Evolutionary conservation across 37 sponge, comb jelly and placozoan genomes (phyloP), one percentile per base, ranked within the genome.

Genomic region (Spongilla lacustris): DNA sequence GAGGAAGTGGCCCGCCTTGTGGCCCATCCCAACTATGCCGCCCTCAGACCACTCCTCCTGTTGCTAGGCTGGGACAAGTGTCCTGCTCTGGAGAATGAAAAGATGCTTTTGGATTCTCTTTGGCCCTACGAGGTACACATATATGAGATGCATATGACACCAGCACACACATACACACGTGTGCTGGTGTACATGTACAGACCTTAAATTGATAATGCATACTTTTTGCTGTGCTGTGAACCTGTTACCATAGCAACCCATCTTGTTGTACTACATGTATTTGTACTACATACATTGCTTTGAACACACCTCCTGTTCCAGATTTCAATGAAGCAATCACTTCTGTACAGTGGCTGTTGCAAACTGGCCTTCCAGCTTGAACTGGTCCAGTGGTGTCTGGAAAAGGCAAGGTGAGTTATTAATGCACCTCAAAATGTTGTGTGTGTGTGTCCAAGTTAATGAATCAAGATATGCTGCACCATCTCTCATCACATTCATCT

Each of bases 331-430:
- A 35, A n/a, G 21, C 95, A 95, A 75, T 82, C 88, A 30, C 89
- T 84, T 19, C 81, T 97, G 50, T 88, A 77, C 50, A 66, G 74
- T 74, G 98, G 95, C 11, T 96, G 96, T 77, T 84, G 90, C 73
- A 88, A 91, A 29, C 86, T 97, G 67, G 92, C 94, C 23, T 97
- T 96, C 69, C 96, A 95, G 66, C 91, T 94, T 12, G 86, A 91
- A 35, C 88, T 97, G 29, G 98, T 95, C 28, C 90, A 95, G 77
- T 97, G 98, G 98, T 97, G 98, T 69, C 84, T 95, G 79, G 92
- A n/a, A 95, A 95, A 95, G 81, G 89, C 94, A 22, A 88, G 84
- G 96, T 95, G 68, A 83, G 73, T 69, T n/a, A n/a, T n/a, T n/a
- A n/a, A n/a, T n/a, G n/a, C n/a, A n/a, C n/a, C n/a, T n/a, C n/a